phyloP scores from a whole-genome alignment of 2,797 vertebrate genomes.

The Oreochromis mossambicus region DNA sequence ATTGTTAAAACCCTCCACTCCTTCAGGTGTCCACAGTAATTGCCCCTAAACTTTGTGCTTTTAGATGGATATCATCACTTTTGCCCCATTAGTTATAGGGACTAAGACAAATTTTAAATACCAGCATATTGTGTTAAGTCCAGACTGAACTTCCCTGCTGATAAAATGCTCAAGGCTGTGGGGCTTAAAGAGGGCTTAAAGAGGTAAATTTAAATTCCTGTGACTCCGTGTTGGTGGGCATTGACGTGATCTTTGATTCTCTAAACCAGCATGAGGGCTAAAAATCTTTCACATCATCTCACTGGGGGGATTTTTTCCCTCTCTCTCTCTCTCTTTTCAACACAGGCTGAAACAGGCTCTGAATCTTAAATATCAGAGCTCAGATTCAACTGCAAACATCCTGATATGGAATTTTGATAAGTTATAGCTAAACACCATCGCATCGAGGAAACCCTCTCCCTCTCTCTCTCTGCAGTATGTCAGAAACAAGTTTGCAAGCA shows the following conservation, averaged over 20 bases:
- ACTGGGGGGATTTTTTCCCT: neutral
- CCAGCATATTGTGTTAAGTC: neutral
- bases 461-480: neutral
- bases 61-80: slow-evolving; percentile 28
- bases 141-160: slow-evolving; percentile 33
- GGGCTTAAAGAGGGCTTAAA: slow-evolving; percentile 40
- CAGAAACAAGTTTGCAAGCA: slow-evolving; percentile 38
- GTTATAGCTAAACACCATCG: slow-evolving; percentile 6
- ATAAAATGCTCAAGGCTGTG: slow-evolving; percentile 25
- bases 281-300: slow-evolving; percentile 61
- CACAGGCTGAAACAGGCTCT: slow-evolving; percentile 65
- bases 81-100: neutral
- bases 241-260: slow-evolving; percentile 60
- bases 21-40: slow-evolving; percentile 38
- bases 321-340: neutral
- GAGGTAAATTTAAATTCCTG: slow-evolving; percentile 52
- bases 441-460: neutral
- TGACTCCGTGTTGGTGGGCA: slow-evolving; percentile 53
- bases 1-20: slow-evolving; percentile 31
- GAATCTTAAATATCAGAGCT: slow-evolving; percentile 52
- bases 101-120: neutral
- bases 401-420: slow-evolving; percentile 52
- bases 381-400: slow-evolving; percentile 46
- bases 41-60: slow-evolving; percentile 9
- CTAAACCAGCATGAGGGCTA: slow-evolving; percentile 66